Base-by-base conservation (phyloP, 2,888 invertebrate genomes). In the Calephelis perditalis region DNA sequence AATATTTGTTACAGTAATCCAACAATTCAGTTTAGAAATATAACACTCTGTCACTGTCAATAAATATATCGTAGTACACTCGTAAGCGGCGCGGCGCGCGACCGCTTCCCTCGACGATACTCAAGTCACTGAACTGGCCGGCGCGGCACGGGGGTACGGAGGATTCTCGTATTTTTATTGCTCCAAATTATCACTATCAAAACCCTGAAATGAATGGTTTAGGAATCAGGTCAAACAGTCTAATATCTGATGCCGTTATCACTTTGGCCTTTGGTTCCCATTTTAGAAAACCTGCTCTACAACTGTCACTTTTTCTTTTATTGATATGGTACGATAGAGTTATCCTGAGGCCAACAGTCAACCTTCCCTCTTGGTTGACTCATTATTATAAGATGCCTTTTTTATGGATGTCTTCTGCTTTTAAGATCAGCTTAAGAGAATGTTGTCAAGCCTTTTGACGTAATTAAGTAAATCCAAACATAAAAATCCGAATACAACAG, bases 121-220 rank as follows among this genome's bases (percentile, higher is more conserved):
- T 74, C 83, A 77, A 87, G 86, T 87, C 88, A 89, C 87, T 89
- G 88, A 89, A 87, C 87, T 73, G 77, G 70, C 70, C 77, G 78
- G 76, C 78, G 67, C 79, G 80, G 79, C 79, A 77, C 80, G 78
- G 79, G 69, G 71, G 73, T 78, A 77, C 73, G 72, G 73, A 73
- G 73, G 73, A 73, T 75, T 71, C 72, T 73, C 75, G 75, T 78
- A 79, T 82, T 82, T 82, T 82, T 80, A 62, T 79, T 80, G 77
- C 75, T 67, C 63, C 69, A 72, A 78, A 79, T 84, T 84, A 84
- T 84, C 82, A 81, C 82, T 80, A 79, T 79, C 78, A 78, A 81
- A 82, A 78, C 81, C 70, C 79, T 81, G 79, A 82, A 81, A 82
- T 49, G 52, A 60, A 60, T 57, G 57, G 44, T 78, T 79, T 79